A percentile compares a stretch with the other conserved stretches of the same genome.
Evolutionary conservation across 2,797 vertebrate genomes (phyloP).

Genomic region (Chelon auratus): DNA sequence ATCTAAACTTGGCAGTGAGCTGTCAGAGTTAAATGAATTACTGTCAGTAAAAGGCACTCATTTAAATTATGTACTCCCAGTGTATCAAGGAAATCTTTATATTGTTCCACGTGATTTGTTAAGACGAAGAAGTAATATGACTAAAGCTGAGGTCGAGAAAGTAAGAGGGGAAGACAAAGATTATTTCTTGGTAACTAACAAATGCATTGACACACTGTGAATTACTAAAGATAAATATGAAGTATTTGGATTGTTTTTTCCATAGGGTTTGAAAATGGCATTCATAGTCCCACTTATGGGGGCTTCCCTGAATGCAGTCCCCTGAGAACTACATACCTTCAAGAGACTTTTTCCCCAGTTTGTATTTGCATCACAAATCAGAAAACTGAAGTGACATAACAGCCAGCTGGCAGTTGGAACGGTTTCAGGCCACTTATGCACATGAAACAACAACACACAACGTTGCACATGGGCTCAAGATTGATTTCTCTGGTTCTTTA

Average conservation of each 20-base stretch:
- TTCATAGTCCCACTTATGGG: too few relatives aligned
- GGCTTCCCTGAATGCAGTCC: too few relatives aligned
- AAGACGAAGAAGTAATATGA: not conserved
- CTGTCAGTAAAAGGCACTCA: constrained; percentile 50
- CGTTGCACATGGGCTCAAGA: too few relatives aligned
- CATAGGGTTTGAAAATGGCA: too few relatives aligned
- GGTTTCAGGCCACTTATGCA: too few relatives aligned
- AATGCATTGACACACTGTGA: not conserved
- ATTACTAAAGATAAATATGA: not conserved
- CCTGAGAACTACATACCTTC: too few relatives aligned
- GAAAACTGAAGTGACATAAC: too few relatives aligned
- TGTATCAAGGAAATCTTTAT: constrained; percentile 33
- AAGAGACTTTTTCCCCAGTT: too few relatives aligned
- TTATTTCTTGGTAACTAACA: not conserved
- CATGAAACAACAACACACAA: too few relatives aligned
- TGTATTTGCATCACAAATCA: too few relatives aligned
- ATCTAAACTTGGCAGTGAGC: constrained; percentile 55
- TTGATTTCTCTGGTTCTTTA: too few relatives aligned
- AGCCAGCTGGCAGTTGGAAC: too few relatives aligned
- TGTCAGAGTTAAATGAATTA: constrained; percentile 42
- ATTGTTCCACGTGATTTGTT: constrained; percentile 14
- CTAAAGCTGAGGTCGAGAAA: not conserved
- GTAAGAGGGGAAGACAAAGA: not conserved
- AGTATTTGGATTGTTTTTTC: not conserved
- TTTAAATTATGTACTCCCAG: constrained; percentile 48